Conservation (phyloP, 2,888 invertebrate species). For the Microchrysa polita region DNA sequence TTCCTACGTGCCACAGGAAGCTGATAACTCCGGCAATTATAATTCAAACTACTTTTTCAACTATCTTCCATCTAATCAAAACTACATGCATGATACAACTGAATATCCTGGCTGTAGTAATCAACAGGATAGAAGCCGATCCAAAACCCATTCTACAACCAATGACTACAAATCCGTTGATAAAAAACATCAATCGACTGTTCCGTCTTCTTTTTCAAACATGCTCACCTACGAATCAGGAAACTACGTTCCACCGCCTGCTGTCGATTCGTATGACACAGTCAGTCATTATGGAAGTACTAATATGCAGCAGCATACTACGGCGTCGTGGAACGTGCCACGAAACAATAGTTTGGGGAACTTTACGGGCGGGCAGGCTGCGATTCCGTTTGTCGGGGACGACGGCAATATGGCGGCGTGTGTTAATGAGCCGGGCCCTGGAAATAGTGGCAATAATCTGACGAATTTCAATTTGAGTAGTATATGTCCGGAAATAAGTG, state of each 20-base stretch:
- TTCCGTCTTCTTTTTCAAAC: neutral
- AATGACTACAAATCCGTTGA: neutral
- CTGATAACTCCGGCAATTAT: constrained; percentile 24
- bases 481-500: constrained; percentile 85
- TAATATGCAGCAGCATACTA: constrained; percentile 21
- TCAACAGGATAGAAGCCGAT: neutral
- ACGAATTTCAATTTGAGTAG: constrained; percentile 86
- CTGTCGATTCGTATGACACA: constrained; percentile 12
- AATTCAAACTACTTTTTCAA: constrained; percentile 51
- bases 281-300: neutral
- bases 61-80: constrained; percentile 50
- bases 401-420: neutral
- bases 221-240: constrained; percentile 8
- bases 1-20: neutral
- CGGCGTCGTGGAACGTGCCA: constrained; percentile 5
- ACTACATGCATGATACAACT: constrained; percentile 49
- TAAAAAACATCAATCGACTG: neutral
- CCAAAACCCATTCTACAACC: neutral
- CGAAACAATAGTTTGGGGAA: neutral
- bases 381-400: neutral
- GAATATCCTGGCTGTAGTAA: constrained; percentile 22
- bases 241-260: neutral
- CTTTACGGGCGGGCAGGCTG: neutral
- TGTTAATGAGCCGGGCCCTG: constrained; percentile 3
- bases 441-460: constrained; percentile 56